Evolutionary conservation across 2,113 vertebrate species (phyloP).

Genomic region (Daubentonia madagascariensis): DNA sequence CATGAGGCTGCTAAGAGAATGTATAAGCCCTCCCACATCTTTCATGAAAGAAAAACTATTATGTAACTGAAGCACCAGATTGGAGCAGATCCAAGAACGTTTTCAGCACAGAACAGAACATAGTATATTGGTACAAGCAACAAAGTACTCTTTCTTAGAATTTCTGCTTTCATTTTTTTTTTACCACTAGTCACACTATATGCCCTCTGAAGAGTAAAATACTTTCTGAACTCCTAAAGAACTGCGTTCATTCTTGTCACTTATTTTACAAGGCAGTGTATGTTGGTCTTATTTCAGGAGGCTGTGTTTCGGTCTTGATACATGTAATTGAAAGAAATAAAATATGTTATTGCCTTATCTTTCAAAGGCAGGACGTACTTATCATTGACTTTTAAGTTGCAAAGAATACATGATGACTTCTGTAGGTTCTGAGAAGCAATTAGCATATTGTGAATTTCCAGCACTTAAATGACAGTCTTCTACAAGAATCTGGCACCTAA

Average conservation of each 20-base stretch:
- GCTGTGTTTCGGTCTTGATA: slow-evolving; percentile 48
- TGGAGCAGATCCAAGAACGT: slow-evolving; percentile 3
- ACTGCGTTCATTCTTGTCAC: slow-evolving; percentile 26
- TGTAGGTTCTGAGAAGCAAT: slow-evolving; percentile 43
- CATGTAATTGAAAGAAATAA: slow-evolving; percentile 56
- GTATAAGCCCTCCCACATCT: neutral
- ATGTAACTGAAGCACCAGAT: neutral
- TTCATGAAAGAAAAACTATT: neutral
- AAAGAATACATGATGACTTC: slow-evolving; percentile 27
- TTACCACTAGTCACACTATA: neutral
- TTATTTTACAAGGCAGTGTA: slow-evolving; percentile 41
- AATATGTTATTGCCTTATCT: slow-evolving; percentile 59
- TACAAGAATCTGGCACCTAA: neutral
- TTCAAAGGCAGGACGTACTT: slow-evolving; percentile 49
- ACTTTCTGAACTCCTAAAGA: slow-evolving; percentile 46
- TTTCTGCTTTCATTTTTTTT: slow-evolving; percentile 24
- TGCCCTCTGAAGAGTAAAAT: slow-evolving; percentile 1
- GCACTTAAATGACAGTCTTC: neutral
- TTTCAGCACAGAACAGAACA: slow-evolving; percentile 35
- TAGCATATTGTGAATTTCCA: slow-evolving; percentile 62
- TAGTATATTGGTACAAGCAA: neutral
- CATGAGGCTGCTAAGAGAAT: neutral
- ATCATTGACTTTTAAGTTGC: slow-evolving; percentile 48
- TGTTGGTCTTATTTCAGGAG: slow-evolving; percentile 47
- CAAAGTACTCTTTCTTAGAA: neutral